A percentile compares a stretch with the other conserved stretches of the same genome.
These are phyloP conservation scores for Bothrops jararaca DNA, from an alignment of 2,113 vertebrate species.

Conservation along the genomic window DNA sequence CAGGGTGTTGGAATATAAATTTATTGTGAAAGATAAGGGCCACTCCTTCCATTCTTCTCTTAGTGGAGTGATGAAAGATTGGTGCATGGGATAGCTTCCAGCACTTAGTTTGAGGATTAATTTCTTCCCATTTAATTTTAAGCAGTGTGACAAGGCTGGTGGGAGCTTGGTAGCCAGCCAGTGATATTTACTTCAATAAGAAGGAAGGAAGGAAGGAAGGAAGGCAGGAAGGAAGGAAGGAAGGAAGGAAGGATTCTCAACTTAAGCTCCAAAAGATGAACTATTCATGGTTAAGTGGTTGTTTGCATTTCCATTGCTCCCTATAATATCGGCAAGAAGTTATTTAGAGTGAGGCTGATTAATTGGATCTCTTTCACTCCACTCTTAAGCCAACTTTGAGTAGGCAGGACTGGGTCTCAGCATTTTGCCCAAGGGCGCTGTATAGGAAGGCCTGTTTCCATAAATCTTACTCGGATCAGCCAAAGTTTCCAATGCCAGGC, in stretches of 20 bases:
- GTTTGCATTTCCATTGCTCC: background rate
- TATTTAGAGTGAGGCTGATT: background rate
- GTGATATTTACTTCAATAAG: background rate
- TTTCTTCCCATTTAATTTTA: background rate
- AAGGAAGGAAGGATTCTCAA: background rate
- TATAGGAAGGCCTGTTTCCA: background rate
- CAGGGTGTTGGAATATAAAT: background rate
- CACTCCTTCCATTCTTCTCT: background rate
- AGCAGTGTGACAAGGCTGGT: background rate
- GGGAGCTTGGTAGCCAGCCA: background rate
- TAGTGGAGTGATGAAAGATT: background rate
- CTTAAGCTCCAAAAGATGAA: background rate
- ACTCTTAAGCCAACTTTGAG: background rate
- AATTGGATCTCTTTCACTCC: background rate
- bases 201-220: background rate
- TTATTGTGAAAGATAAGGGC: background rate
- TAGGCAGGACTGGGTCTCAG: background rate
- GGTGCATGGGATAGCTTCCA: background rate
- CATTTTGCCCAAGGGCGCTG: background rate
- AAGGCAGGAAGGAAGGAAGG: background rate
- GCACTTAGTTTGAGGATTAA: background rate
- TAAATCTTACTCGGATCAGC: background rate
- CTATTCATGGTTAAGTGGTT: background rate
- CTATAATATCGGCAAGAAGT: background rate
- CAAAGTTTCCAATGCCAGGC: background rate